Conservation (phyloP, 2,797 vertebrate genomes). For the Pseudochaenichthys georgianus region DNA sequence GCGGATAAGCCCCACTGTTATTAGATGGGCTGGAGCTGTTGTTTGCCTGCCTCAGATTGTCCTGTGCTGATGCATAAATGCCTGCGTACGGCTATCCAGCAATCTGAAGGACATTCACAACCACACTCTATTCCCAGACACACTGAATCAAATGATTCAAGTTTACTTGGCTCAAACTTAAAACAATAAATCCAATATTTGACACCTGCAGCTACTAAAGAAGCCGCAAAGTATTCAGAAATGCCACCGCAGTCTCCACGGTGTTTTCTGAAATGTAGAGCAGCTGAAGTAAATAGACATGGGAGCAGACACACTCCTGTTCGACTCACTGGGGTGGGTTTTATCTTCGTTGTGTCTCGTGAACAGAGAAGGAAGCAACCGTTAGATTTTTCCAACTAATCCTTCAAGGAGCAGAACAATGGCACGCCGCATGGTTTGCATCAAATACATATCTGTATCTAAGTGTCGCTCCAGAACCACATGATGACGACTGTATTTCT, state of each 20-base stretch:
- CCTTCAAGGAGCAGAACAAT: conserved; percentile 45
- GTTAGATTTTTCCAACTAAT: conserved; percentile 49
- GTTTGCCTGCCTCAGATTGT: conserved; percentile 70
- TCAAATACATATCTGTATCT: conserved; percentile 46
- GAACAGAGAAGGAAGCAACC: conserved; percentile 51
- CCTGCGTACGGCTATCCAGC: conserved; percentile 37
- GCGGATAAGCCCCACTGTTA: conserved; percentile 78
- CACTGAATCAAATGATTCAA: conserved; percentile 47
- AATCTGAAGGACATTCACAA: conserved; percentile 47
- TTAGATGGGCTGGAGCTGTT: conserved; percentile 73
- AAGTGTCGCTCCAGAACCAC: conserved; percentile 24
- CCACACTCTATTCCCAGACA: conserved; percentile 42
- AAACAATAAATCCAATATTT: conserved; percentile 44
- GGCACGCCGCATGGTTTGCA: conserved; percentile 28
- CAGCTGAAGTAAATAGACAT: conserved; percentile 51
- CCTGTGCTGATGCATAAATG: conserved; percentile 61
- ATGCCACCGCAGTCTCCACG: conserved; percentile 9
- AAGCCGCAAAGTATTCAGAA: conserved; percentile 11
- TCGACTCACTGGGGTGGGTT: conserved; percentile 53
- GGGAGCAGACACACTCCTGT: conserved; percentile 51
- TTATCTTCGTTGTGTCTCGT: conserved; percentile 59
- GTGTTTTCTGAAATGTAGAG: conserved; percentile 54
- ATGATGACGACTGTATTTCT: conserved; percentile 41
- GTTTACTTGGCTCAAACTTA: conserved; percentile 59
- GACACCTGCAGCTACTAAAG: conserved; percentile 27